Conservation (phyloP, 2,888 invertebrate species). For the Hyposoter dolosus region DNA sequence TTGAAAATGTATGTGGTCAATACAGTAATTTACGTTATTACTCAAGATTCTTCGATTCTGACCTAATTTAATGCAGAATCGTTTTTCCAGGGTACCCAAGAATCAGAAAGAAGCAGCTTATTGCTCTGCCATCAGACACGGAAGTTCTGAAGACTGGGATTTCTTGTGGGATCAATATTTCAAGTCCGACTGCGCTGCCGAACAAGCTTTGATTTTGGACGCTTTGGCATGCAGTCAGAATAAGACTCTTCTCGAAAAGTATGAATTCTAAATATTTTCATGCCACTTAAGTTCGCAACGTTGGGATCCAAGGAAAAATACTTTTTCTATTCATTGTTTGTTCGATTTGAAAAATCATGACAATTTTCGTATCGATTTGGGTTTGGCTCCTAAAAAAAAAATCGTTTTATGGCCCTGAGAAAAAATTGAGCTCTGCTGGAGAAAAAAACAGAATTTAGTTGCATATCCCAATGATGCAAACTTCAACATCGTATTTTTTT, state of each 20-base stretch:
- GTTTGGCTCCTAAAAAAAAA: no score
- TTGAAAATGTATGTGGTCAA: slow-evolving; percentile 59
- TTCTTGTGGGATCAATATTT: slow-evolving; percentile 89
- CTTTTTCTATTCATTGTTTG: no score
- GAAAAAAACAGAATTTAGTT: not conserved
- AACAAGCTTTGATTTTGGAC: slow-evolving; percentile 87
- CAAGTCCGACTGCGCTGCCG: slow-evolving; percentile 87
- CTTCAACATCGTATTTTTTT: not conserved
- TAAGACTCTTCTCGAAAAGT: slow-evolving; percentile 84
- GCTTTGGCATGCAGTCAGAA: slow-evolving; percentile 87
- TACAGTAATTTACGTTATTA: not conserved
- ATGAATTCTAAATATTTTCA: slow-evolving; percentile 46
- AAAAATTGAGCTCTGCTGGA: no score
- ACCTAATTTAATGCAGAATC: not conserved
- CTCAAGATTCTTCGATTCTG: no score
- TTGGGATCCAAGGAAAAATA: no score
- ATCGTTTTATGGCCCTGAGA: no score
- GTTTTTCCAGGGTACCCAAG: slow-evolving; percentile 86
- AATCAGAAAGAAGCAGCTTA: slow-evolving; percentile 89
- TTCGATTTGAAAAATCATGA: no score
- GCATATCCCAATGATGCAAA: no score
- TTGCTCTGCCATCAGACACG: slow-evolving; percentile 88
- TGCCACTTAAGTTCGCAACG: no score
- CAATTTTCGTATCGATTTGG: no score
- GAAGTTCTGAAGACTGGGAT: slow-evolving; percentile 89